phyloP scores from a whole-genome alignment of 92 coral and sea anemone genomes.

The Blastomussa wellsi region DNA sequence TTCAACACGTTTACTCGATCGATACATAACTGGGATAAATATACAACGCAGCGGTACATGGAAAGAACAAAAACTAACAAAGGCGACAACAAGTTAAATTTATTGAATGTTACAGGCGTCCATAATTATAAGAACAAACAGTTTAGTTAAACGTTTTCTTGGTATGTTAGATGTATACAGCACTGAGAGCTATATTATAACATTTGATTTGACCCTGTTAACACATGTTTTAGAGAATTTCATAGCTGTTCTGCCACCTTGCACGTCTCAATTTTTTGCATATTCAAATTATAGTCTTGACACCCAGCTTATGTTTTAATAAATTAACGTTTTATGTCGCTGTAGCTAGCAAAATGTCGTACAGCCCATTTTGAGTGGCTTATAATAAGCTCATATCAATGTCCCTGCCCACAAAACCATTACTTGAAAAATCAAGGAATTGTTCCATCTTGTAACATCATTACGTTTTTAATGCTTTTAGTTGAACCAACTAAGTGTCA shows the following conservation, averaged over 20 bases:
- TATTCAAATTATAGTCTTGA: background rate
- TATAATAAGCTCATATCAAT: too few species aligned
- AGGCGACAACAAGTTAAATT: background rate
- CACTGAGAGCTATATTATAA: background rate
- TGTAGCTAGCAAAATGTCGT: background rate
- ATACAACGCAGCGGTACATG: background rate
- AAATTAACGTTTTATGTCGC: background rate
- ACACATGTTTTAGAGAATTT: background rate
- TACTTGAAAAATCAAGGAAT: background rate
- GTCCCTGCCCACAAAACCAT: background rate
- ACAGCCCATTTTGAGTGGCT: too few species aligned
- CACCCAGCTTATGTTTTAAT: background rate
- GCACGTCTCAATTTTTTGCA: background rate
- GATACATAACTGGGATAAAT: background rate
- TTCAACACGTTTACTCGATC: background rate
- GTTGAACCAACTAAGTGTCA: background rate
- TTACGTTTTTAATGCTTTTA: background rate
- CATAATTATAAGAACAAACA: background rate
- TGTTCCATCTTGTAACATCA: background rate
- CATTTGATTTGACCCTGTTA: background rate
- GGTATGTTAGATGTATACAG: background rate
- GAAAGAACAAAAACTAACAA: background rate
- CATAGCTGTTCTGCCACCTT: background rate
- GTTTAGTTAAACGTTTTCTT: background rate
- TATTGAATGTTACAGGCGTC: background rate